Evolutionary conservation across 2,888 invertebrate genomes (phyloP).

Genomic region (Drosophila mettleri): DNA sequence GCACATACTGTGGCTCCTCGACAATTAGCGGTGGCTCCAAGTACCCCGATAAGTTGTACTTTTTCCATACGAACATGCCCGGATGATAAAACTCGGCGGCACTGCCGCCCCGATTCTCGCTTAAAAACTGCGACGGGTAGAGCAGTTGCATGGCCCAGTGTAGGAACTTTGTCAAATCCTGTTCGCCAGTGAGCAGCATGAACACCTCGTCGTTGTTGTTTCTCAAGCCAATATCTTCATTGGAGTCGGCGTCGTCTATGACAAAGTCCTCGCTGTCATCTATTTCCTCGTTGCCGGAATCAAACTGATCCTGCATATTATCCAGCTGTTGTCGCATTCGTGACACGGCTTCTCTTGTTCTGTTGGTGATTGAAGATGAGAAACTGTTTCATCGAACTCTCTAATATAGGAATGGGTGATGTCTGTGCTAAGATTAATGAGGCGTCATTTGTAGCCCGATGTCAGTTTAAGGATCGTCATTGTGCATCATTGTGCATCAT

Average conservation of each 20-base stretch:
- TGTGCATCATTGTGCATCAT: conserved; percentile 46
- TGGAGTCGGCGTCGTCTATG: conserved; percentile 4
- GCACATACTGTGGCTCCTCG: conserved; percentile 83
- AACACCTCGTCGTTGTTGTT: conserved; percentile 71
- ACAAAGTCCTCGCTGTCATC: conserved; percentile 7
- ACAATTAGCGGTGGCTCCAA: conserved; percentile 82
- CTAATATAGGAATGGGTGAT: conserved; percentile 22
- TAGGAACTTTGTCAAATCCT: conserved; percentile 81
- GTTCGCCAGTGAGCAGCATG: conserved; percentile 80
- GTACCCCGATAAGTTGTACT: conserved; percentile 82
- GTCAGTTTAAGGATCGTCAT: conserved; percentile 64
- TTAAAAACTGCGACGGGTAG: conserved; percentile 62
- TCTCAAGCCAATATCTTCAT: conserved; percentile 28
- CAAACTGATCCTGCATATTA: conserved; percentile 38
- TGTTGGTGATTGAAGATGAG: conserved; percentile 25
- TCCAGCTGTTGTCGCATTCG: conserved; percentile 53
- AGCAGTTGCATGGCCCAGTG: conserved; percentile 82
- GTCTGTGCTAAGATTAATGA: conserved; percentile 62
- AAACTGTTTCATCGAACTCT: conserved; percentile 30
- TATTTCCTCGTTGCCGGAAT: conserved; percentile 10
- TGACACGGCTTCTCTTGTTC: conserved; percentile 64
- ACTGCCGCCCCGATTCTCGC: conserved; percentile 41
- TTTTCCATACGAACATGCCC: conserved; percentile 81
- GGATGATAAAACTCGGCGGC: conserved; percentile 75
- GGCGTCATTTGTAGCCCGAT: conserved; percentile 50